Base-by-base conservation (phyloP, 2,888 invertebrate genomes). In the Acronicta leporina region DNA sequence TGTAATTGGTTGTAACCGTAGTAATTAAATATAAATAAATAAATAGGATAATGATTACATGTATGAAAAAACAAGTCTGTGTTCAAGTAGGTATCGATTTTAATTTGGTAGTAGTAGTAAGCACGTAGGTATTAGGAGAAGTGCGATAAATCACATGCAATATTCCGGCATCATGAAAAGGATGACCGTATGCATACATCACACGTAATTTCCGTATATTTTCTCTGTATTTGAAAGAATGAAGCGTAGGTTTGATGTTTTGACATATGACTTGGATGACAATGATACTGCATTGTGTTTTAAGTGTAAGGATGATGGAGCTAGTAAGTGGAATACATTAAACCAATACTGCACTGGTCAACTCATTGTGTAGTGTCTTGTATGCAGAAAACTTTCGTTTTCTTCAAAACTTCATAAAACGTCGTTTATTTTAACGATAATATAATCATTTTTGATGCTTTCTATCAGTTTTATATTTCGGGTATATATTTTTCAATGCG, bases 391-490 rank as follows among this genome's bases (percentile, higher is more conserved):
- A 47, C 55, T 50, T 67, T 60, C 60, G 14, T 42, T 52, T 54
- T 63, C 55, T 14, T 11, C 11, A 8, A 7, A 43, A 13, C 45
- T 44, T 41, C 30, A 48, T 14, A 50, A 50, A 57, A 38, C 45
- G 25, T 15, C 46, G 9, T 54, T 51, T 48, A 49, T 33, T 40
- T 38, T 40, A 51, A 63, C 52, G n/a, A 49, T 38, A 38, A 50
- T 51, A 49, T 38, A 38, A 50, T 51, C 50, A 52, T 59, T 20
- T 6, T 10, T 40, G n/a, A 16, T 15, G 52, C 52, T 70, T 61
- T 65, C 65, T 52, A 48, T 20, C 15, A 48, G 6, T 47, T 15
- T 38, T 20, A 16, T 44, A 14, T 68, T 68, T 44, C 43, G 40
- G 16, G 20, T 55, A 20, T 38, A 14, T 43, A 20, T 47, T 68